Evolutionary conservation across 1,140 invertebrate genomes (phyloP), one percentile per base, ranked within the genome.

Genomic region (Drosophila repleta): DNA sequence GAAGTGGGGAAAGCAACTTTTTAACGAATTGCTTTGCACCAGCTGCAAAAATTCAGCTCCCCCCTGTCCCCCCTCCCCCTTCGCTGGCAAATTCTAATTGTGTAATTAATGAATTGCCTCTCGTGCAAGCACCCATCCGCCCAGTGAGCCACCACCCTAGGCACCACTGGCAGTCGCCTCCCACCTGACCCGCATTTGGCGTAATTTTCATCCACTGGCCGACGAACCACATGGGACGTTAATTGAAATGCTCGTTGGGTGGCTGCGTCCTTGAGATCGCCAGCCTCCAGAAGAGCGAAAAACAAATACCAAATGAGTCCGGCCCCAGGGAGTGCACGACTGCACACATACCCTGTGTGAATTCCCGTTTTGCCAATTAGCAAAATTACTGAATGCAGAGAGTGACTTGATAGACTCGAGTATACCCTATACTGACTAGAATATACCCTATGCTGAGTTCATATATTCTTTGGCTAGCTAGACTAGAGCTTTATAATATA

Each of bases 31-130:
- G 64, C 55, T 80, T 61, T 80, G 76, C 64, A 66, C 67, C 39
- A 61, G 39, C 20, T 55, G 52, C 18, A 21, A 60, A 60, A 35
- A 29, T 29, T 29, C 26, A 29, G 32, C 32, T 35, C 21, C 43
- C 18, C 39, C 37, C 37, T 4, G 0, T 7, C 39, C 13, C 15
- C 7, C 15, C 6, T 11, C 15, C 3, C 39, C 2, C 39, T 0
- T 4, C 17, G 6, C 17, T 41, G 5, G 73, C 68, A 66, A 81
- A 45, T 61, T 85, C 77, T 85, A 85, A 85, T 85, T 85, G 82
- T 85, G 76, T 85, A 87, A 85, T 85, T 85, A 85, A 85, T 87
- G 81, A 81, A 77, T 73, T 79, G 67, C 71, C 53, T 60, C 52
- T 32, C 65, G 26, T 39, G 49, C 52, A 62, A 55, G 32, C 48